A percentile compares a stretch with the other conserved stretches of the same genome.
phyloP scores from a whole-genome alignment of 2,888 invertebrate genomes.

The Matsumyia berberina region DNA sequence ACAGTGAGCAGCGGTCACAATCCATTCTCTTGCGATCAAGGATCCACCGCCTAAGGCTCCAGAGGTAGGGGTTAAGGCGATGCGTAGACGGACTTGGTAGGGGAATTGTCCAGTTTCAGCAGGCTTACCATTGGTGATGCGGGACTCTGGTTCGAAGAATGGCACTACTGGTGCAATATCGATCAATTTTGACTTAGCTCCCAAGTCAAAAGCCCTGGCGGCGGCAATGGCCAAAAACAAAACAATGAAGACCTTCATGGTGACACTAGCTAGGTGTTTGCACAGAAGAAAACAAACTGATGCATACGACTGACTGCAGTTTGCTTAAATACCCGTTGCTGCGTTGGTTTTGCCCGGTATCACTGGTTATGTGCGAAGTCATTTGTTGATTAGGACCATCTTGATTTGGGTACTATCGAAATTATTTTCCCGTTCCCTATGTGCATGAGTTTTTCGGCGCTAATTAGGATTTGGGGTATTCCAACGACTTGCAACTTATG shows the following conservation, averaged over 20 bases:
- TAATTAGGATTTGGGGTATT: background rate
- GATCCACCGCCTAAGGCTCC: conserved; percentile 78
- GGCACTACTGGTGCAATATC: conserved; percentile 8
- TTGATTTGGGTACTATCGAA: background rate
- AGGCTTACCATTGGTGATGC: conserved; percentile 37
- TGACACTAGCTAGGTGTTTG: conserved; percentile 19
- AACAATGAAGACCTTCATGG: conserved; percentile 80
- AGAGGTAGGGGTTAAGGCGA: background rate
- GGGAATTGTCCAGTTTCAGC: conserved; percentile 6
- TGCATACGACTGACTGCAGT: background rate
- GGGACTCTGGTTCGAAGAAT: background rate
- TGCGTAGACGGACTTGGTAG: conserved; percentile 43
- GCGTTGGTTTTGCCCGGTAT: background rate
- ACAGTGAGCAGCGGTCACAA: conserved; percentile 79
- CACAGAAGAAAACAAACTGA: background rate
- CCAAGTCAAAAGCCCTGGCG: conserved; percentile 78
- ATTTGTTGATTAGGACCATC: background rate
- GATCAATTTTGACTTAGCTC: conserved; percentile 1
- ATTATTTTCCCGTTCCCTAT: background rate
- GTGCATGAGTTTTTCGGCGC: background rate
- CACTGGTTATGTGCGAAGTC: background rate
- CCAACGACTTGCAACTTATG: no score
- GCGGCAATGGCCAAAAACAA: conserved; percentile 79
- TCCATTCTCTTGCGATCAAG: conserved; percentile 77
- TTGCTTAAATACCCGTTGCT: background rate